Evolutionary conservation across 2,888 invertebrate genomes (phyloP), one percentile per base, ranked within the genome.

Genomic region (Salpingus planirostris): DNA sequence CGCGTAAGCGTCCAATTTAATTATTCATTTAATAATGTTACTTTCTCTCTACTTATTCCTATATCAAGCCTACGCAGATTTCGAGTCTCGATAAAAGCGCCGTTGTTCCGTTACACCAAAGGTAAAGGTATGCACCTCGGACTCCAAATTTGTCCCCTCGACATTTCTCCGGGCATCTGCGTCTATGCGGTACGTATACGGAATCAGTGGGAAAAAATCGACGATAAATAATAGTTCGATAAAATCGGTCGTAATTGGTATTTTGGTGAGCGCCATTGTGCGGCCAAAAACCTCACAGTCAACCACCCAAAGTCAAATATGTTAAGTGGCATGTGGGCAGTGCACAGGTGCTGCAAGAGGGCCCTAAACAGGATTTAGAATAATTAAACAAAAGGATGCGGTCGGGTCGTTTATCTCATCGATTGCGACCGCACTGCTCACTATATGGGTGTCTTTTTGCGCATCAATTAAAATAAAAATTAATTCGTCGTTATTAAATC

Each of bases 261-360:
- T 38, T 38, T 38, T 34, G 34, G 31, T 18, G 27, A n/a, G n/a
- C n/a, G n/a, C 22, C 31, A 34, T 30, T 33, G 38, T 33, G 26
- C 11, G 31, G 21, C 18, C 11, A 34, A 33, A 27, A 32, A 31
- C 25, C 29, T 34, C 31, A 31, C 31, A 26, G 14, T 15, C 26
- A 40, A 36, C 38, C 40, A 33, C 43, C 43, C 38, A 40, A 33
- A 38, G 35, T 43, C 31, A 43, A 40, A 40, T 40, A 43, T 40
- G 41, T 42, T 42, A 42, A 43, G 38, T 36, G 37, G 40, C 24
- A 40, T 43, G 43, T 38, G 43, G 38, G 40, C 30, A 38, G 43
- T n/a, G n/a, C 37, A 40, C 40, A 40, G 35, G 40, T 37, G 34
- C 34, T 33, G 40, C 29, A 24, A 32, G 38, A 33, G 35, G 33